phyloP scores from a whole-genome alignment of 2,113 vertebrate species.

The Caranx melampygus region DNA sequence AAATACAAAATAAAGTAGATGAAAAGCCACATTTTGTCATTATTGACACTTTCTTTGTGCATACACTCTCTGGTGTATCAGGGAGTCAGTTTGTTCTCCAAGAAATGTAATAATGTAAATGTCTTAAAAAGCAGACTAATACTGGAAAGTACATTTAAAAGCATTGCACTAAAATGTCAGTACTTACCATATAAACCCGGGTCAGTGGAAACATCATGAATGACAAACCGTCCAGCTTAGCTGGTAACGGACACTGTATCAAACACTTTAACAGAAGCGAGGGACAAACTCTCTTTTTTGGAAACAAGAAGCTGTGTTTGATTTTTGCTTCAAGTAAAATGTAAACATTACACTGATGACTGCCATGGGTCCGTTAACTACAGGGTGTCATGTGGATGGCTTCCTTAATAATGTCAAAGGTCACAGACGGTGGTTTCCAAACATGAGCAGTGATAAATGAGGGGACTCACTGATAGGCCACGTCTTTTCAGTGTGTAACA shows the following conservation, averaged over 20 bases:
- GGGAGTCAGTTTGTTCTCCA: neutral
- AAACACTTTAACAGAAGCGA: constrained; percentile 12
- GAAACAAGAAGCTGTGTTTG: neutral
- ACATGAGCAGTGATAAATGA: constrained; percentile 24
- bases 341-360: constrained; percentile 30
- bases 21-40: neutral
- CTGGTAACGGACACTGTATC: neutral
- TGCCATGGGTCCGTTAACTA: constrained; percentile 12
- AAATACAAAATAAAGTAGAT: neutral
- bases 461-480: neutral
- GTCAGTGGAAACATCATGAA: constrained; percentile 1
- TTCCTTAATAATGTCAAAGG: constrained; percentile 35
- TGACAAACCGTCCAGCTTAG: neutral
- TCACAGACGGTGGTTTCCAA: neutral
- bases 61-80: constrained; percentile 16
- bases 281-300: constrained; percentile 18
- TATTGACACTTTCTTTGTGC: neutral
- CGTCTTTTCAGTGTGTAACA: neutral
- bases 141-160: neutral
- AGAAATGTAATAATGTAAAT: no score
- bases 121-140: neutral
- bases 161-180: neutral
- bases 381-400: neutral
- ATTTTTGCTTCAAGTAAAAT: neutral
- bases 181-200: neutral